Evolutionary conservation across 1,140 invertebrate species (phyloP), one percentile per base, ranked within the genome.

Genomic region (Cyclargus thomasi): DNA sequence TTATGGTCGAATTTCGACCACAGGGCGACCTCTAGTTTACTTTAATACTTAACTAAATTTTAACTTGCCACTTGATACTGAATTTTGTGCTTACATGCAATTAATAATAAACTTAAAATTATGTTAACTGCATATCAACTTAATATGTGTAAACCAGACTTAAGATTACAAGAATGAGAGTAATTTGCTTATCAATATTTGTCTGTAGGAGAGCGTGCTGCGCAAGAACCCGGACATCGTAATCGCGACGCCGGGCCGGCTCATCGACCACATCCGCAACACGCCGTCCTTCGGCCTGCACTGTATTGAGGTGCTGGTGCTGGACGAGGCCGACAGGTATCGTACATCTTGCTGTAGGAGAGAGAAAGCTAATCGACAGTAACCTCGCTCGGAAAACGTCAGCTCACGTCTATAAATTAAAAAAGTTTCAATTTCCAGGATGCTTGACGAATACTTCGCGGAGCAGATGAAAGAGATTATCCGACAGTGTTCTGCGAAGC

Each of bases 381-480:
- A 29, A n/a, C n/a, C n/a, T n/a, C n/a, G n/a, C n/a, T n/a, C n/a
- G n/a, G n/a, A n/a, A n/a, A n/a, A n/a, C n/a, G n/a, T n/a, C n/a
- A n/a, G n/a, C n/a, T n/a, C n/a, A n/a, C n/a, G n/a, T n/a, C n/a
- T n/a, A n/a, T n/a, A n/a, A n/a, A 23, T 23, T 23, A 23, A 1
- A 23, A 23, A 1, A 23, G 23, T 23, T 23, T 6, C 23, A 23
- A 39, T 11, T 68, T 39, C 17, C 80, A 95, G 97, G 76, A 99
- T 99, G 97, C 91, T 99, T 75, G 98, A 99, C 90, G 98, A 99
- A 86, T 97, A 97, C 85, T 99, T 99, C 91, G 96, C 97, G 0
- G 97, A 99, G 74, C 98, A 99, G 89, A 98, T 99, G 96, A 99
- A 98, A 80, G 97, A 99, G 90, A 97, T 99, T 76, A 94, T 98